A percentile compares a stretch with the other conserved stretches of the same genome.
Evolutionary conservation across 2,888 invertebrate species (phyloP).

Genomic region (Eupsilia transversa): DNA sequence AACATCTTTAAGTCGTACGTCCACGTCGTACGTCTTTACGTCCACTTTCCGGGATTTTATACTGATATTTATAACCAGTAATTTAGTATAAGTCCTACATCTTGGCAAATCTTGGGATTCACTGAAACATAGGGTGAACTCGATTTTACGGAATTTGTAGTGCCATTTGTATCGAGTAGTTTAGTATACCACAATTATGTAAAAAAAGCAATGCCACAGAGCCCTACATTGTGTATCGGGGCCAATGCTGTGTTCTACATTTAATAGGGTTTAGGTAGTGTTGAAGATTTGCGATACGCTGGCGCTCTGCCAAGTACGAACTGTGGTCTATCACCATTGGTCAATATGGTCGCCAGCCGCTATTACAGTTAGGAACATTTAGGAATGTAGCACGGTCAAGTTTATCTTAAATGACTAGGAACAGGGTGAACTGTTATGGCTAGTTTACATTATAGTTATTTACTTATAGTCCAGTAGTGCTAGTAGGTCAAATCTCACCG

Average conservation of each 20-base stretch:
- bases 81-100: background rate
- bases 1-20: background rate
- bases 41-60: background rate
- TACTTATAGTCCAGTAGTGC: background rate
- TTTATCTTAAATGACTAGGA: background rate
- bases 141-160: no score
- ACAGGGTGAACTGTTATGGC: background rate
- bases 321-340: constrained; percentile 1
- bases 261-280: background rate
- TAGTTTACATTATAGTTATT: background rate
- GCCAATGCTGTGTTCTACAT: constrained; percentile 53
- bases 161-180: background rate
- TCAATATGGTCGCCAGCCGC: background rate
- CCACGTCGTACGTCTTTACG: no score
- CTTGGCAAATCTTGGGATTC: background rate
- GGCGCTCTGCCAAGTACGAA: constrained; percentile 35
- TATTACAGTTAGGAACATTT: background rate
- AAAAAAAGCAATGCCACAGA: constrained; percentile 2
- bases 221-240: constrained; percentile 20
- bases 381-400: background rate
- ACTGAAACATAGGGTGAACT: background rate
- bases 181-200: no score
- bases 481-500: background rate
- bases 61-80: background rate
- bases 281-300: constrained; percentile 31